Conservation (phyloP, 2,113 vertebrate genomes). For the Odontophorus gujanensis region DNA sequence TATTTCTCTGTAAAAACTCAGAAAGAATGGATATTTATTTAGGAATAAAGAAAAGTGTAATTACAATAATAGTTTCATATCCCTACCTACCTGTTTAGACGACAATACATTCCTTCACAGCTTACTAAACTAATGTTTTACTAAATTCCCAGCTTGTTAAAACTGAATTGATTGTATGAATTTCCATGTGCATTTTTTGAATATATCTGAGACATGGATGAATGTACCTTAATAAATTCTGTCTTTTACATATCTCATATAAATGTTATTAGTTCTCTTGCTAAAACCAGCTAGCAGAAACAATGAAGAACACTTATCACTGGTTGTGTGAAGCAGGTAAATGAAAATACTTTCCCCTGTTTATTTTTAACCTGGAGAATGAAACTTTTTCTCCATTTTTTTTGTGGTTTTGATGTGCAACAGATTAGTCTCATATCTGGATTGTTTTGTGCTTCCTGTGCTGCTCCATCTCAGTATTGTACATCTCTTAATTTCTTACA, state of each 20-base stretch:
- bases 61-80: neutral
- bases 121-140: neutral
- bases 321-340: neutral
- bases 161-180: neutral
- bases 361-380: neutral
- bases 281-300: neutral
- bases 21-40: neutral
- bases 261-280: neutral
- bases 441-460: neutral
- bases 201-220: neutral
- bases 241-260: neutral
- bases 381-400: neutral
- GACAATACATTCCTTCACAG: neutral
- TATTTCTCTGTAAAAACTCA: neutral
- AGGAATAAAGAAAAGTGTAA: neutral
- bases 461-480: neutral
- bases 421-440: neutral
- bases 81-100: neutral
- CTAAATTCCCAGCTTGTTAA: neutral
- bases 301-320: neutral
- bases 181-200: neutral
- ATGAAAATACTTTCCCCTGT: neutral
- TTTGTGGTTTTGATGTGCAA: neutral
- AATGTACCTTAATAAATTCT: neutral
- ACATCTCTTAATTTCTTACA: neutral